Evolutionary conservation across 2,797 vertebrate species (phyloP), one percentile per base, ranked within the genome.

Genomic region (Poeciliopsis paucimaculata): DNA sequence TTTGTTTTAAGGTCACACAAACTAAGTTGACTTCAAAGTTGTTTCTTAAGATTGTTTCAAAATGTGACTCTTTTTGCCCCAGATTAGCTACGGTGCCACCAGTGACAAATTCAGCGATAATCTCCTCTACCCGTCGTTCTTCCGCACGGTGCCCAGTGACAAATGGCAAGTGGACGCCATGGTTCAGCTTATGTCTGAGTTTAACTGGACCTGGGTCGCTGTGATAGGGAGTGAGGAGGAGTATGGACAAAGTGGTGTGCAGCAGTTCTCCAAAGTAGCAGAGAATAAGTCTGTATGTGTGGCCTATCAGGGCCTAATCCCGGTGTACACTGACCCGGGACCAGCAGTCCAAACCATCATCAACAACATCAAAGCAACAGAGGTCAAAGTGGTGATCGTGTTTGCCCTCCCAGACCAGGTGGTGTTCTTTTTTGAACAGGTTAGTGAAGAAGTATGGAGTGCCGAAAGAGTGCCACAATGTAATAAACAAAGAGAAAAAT

Each of bases 131-230:
- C 97, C 97, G 0, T 97, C 98, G 5, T 98, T 99, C 93, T 96
- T 97, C 93, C 96, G 97, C 16, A 98, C 97, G 0, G 95, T 97
- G 9, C 95, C 97, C 81, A 96, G 92, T 0, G 97, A 98, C 89
- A 96, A 91, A 23, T 91, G 76, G 88, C 95, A 97, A 90, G 95
- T 93, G 7, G n/a, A 84, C 0, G 97, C 91, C 10, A 89, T 97
- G 5, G 92, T 92, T 45, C 82, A 80, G 11, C 95, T 99, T 8
- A 91, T 99, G 36, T 5, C 23, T 5, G 1, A 2, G 12, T 97
- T 97, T 0, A 2, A 53, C 0, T 99, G 98, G 98, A 98, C 96
- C 91, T 99, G 98, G 98, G 95, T 99, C 15, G 97, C 96, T 0
- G 90, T 94, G 7, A 47, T 98, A 1, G 97, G 94, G 31, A 98